A percentile compares a stretch with the other conserved stretches of the same genome.
Evolutionary conservation across 2,113 vertebrate genomes (phyloP).

Genomic region (Numenius arquata): DNA sequence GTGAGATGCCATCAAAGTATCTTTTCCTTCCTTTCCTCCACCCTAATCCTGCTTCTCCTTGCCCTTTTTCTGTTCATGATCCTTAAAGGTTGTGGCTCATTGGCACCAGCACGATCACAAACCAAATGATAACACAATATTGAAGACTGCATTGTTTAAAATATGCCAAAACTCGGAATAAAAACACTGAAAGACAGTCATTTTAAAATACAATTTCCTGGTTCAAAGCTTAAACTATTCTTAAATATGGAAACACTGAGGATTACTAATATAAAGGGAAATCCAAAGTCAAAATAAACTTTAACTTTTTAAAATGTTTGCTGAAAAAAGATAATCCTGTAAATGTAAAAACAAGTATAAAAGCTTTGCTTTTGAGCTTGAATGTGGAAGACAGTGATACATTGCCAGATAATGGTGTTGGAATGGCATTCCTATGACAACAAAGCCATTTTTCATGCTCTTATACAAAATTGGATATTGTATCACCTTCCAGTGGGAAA

Average conservation of each 20-base stretch:
- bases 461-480: slow-evolving; percentile 11
- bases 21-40: slow-evolving; percentile 11
- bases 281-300: slow-evolving; percentile 9
- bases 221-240: slow-evolving; percentile 5
- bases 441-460: slow-evolving; percentile 24
- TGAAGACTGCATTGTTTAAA: neutral
- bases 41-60: slow-evolving; percentile 14
- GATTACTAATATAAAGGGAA: slow-evolving; percentile 2
- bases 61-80: slow-evolving; percentile 19
- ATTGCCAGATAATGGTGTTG: neutral
- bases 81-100: neutral
- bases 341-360: slow-evolving; percentile 29
- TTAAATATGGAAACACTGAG: neutral
- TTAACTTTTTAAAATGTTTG: neutral
- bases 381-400: slow-evolving; percentile 3
- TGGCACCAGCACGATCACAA: neutral
- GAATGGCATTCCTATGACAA: neutral
- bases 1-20: slow-evolving; percentile 16
- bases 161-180: neutral
- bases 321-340: neutral
- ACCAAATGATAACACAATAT: neutral
- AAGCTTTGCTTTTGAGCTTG: neutral
- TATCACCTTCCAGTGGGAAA: slow-evolving; percentile 24
- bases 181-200: neutral
- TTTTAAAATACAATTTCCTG: neutral